Base-by-base conservation (phyloP, 1,140 invertebrate species). In the Drosophila athabasca region DNA sequence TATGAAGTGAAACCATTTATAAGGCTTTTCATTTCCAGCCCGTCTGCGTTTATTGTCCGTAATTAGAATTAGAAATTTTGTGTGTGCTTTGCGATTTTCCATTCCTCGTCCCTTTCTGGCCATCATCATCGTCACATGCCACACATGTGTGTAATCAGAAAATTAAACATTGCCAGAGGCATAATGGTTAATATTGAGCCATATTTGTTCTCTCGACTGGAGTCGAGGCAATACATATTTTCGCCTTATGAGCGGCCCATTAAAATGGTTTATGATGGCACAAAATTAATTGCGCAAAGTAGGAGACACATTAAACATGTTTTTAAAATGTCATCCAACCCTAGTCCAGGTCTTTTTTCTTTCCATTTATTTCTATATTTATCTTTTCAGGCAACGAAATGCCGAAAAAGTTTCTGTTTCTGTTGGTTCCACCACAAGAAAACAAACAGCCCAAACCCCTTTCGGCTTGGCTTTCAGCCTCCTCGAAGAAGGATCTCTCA, bases 11-110 rank as follows among this genome's bases (percentile, higher is more conserved):
- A 54, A 17, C 54, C 78, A 81, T 81, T 81, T 81, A 64, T 81
- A 72, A 62, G 78, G 78, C 57, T 81, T 70, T 60, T 62, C 24
- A 26, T 26, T 26, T 26, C 5, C 73, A 59, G 52, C 46, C 76
- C 73, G 76, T 82, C 80, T 77, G 58, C 62, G 71, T 76, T 84
- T 79, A 84, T 85, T 84, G 80, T 73, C 76, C 75, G 71, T 80
- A 84, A 84, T 84, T 84, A 84, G 80, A 79, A 84, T 84, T 84
- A 79, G 80, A 83, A 83, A 83, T 79, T 83, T 83, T 76, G 65
- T 82, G 79, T 82, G 76, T 83, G 61, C 64, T 76, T 50, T 79
- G 75, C 75, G 66, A 70, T 70, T 70, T 69, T 45, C 66, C 22
- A 43, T 9, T 19, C 35, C 46, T 53, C 66, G 51, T 53, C 66